Evolutionary conservation across 2,888 invertebrate species (phyloP).

Genomic region (Troilus luridus): DNA sequence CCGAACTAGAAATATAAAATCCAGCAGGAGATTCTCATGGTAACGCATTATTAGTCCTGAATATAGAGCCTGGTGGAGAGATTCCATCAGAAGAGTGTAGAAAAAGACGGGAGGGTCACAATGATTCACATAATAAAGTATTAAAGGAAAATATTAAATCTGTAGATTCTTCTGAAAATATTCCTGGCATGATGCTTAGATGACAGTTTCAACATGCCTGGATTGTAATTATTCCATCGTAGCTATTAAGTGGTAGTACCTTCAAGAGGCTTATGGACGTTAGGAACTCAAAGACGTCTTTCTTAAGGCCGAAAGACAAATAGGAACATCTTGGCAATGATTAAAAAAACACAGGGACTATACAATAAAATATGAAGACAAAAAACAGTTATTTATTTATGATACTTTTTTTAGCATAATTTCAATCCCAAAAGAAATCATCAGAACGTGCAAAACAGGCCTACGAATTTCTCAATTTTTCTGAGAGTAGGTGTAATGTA

Average conservation of each 20-base stretch:
- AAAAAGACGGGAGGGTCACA: background rate
- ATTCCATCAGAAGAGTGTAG: background rate
- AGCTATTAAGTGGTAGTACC: background rate
- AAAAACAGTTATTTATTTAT: conserved; percentile 2
- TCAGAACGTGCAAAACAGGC: no score
- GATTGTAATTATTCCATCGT: background rate
- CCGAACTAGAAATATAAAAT: conserved; percentile 45
- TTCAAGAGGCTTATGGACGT: background rate
- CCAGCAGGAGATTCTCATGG: background rate
- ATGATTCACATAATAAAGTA: background rate
- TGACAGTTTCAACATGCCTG: background rate
- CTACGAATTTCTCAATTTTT: no score
- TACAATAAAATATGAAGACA: background rate
- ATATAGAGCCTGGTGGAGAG: conserved; percentile 1
- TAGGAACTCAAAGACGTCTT: background rate
- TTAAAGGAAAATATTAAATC: background rate
- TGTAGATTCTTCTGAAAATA: background rate
- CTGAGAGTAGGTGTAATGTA: background rate
- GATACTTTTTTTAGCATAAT: background rate
- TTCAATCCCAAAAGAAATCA: background rate
- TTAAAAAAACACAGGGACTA: background rate
- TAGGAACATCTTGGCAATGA: background rate
- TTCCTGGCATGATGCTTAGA: background rate
- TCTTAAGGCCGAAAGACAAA: background rate
- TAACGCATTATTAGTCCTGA: background rate